Evolutionary conservation across 2,113 vertebrate genomes (phyloP).

Genomic region (Callipepla californica): DNA sequence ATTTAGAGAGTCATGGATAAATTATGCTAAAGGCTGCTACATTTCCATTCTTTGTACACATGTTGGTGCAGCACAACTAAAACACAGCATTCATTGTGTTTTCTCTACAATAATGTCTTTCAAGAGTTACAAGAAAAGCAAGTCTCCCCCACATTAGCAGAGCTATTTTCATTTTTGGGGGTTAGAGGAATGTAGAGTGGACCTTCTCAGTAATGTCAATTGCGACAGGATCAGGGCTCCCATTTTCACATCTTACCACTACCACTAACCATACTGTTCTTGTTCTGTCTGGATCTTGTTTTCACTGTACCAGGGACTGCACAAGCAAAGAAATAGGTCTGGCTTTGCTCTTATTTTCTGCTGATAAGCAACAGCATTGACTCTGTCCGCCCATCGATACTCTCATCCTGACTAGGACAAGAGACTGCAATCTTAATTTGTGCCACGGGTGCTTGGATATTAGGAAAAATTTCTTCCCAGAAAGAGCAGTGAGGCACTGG

Average conservation of each 20-base stretch:
- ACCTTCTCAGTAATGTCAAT: background rate
- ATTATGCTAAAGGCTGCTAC: background rate
- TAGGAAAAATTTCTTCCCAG: no score
- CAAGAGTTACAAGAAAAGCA: background rate
- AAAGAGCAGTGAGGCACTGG: no score
- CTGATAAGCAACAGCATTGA: fast-evolving
- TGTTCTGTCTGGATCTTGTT: background rate
- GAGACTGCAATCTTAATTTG: no score
- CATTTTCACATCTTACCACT: background rate
- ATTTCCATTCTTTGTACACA: background rate
- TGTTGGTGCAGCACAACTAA: background rate
- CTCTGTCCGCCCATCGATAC: background rate
- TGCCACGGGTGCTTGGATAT: no score
- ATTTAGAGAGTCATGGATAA: background rate
- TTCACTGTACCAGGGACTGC: background rate
- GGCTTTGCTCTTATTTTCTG: background rate
- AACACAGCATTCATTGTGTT: background rate
- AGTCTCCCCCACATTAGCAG: background rate
- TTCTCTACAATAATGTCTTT: background rate
- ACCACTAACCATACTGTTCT: background rate
- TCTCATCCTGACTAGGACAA: background rate
- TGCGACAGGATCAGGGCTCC: background rate
- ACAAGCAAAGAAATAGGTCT: background rate
- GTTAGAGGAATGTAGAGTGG: background rate
- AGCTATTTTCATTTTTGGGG: background rate